Evolutionary conservation across 2,888 invertebrate genomes (phyloP).

Genomic region (Hymenopus coronatus): DNA sequence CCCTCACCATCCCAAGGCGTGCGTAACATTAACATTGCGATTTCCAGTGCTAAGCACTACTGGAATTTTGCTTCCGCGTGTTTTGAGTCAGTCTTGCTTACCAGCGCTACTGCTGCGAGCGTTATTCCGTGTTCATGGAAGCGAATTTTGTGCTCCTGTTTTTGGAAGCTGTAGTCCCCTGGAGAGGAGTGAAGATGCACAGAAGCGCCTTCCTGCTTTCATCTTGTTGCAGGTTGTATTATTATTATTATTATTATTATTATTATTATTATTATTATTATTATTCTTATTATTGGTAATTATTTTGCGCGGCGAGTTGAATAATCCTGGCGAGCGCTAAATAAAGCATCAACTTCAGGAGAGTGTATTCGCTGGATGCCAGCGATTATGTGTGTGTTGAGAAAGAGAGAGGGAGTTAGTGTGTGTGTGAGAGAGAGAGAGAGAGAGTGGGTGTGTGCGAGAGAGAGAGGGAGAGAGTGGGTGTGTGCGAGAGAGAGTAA

Average conservation of each 20-base stretch:
- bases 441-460: too few species aligned
- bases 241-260: not conserved
- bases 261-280: not conserved
- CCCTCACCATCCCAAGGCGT: not conserved
- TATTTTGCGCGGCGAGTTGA: too few species aligned
- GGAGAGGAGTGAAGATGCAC: not conserved
- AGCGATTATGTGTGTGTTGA: too few species aligned
- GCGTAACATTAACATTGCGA: not conserved
- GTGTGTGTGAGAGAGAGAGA: too few species aligned
- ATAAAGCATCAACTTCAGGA: too few species aligned
- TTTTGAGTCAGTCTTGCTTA: not conserved
- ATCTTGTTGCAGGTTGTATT: not conserved
- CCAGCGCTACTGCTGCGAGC: not conserved
- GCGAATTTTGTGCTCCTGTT: not conserved
- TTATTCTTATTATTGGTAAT: too few species aligned
- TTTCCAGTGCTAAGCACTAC: not conserved
- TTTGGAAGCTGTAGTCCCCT: not conserved
- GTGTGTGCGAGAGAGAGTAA: too few species aligned
- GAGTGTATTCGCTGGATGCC: too few species aligned
- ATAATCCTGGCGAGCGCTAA: too few species aligned
- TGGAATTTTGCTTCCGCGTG: not conserved
- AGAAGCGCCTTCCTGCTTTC: too few species aligned
- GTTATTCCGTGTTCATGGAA: not conserved
- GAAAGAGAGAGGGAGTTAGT: too few species aligned
- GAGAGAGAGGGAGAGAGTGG: too few species aligned